Evolutionary conservation across 2,888 invertebrate species (phyloP), one percentile per base, ranked within the genome.

Genomic region (Molorchus minor): DNA sequence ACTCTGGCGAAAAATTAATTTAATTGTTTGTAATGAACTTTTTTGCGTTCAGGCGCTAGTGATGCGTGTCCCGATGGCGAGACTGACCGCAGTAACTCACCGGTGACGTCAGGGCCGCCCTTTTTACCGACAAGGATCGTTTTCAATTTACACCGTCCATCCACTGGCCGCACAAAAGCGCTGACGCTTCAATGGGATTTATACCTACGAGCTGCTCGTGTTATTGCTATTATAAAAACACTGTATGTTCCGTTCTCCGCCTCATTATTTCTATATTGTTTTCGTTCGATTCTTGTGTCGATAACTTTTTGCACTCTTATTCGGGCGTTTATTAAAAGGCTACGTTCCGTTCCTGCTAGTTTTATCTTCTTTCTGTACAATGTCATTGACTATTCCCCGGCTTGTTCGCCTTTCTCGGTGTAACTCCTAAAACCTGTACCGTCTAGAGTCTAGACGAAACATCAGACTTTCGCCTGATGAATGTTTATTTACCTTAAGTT

Each of bases 121-220:
- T 72, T 71, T 70, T 71, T 66, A 68, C 69, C 62, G 68, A 70
- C 69, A 68, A 71, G 65, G 70, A 68, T 72, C 73, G 69, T 70
- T 74, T 73, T 72, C 71, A 72, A 71, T 73, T 67, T 65, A 49
- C 67, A 68, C 65, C 66, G 68, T 55, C 65, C 69, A 67, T 69
- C 67, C 60, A 70, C 61, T 58, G 62, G 55, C 62, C 62, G 59
- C 62, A 70, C 69, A 71, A 70, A 70, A 71, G 66, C 65, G 70
- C 64, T 69, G 69, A 71, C 67, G 70, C 69, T 70, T 70, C 71
- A 71, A 69, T 70, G 68, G 67, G 70, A 70, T 71, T 70, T 70
- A 70, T 70, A 65, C 59, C 49, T 60, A 56, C 66, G 47, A 49
- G 67, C 64, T 62, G 69, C 70, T 68, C 65, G 68, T 64, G 69